Evolutionary conservation across 2,888 invertebrate species (phyloP), one percentile per base, ranked within the genome.

Genomic region (Tipula lateralis): DNA sequence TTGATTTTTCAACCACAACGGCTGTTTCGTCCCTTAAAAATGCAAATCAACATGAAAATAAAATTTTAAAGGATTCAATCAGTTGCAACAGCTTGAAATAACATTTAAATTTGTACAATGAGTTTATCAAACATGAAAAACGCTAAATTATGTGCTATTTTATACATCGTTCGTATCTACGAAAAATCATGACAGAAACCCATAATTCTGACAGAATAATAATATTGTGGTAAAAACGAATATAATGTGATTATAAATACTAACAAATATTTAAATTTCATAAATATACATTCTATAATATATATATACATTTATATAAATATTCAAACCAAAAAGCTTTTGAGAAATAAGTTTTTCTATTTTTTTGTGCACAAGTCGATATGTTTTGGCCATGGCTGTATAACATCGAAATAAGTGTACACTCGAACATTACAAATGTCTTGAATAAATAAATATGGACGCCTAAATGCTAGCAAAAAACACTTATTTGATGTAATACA

Each of bases 61-160:
- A 83, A 30, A 39, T 82, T 30, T 83, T 84, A 50, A 85, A 85
- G 32, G 85, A 85, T 32, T 39, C 85, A 13, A 30, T 83, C 7
- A 83, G 84, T 50, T 84, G 44, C 6, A 84, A 84, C 30, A 84
- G 84, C 50, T 84, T 84, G 5, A 84, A 84, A 84, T 84, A 84
- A 44, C 44, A 84, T 30, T 50, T 29, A 84, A 84, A 34, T 83
- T 7, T 82, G 12, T 66, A 66, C 4, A 66, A 66, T 24, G 66
- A 66, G 66, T 24, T 66, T 24, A 66, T 66, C 24, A 66, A 66
- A 66, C 19, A 66, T 66, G 66, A 66, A 24, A 66, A 24, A n/a
- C 9, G 66, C 66, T 66, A 66, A 24, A 66, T 12, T 12, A 66
- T 9, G 66, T 66, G 66, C 24, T 66, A 44, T 16, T n/a, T n/a